Evolutionary conservation across 2,888 invertebrate genomes (phyloP).

Genomic region (Kryphioiulus occultus): DNA sequence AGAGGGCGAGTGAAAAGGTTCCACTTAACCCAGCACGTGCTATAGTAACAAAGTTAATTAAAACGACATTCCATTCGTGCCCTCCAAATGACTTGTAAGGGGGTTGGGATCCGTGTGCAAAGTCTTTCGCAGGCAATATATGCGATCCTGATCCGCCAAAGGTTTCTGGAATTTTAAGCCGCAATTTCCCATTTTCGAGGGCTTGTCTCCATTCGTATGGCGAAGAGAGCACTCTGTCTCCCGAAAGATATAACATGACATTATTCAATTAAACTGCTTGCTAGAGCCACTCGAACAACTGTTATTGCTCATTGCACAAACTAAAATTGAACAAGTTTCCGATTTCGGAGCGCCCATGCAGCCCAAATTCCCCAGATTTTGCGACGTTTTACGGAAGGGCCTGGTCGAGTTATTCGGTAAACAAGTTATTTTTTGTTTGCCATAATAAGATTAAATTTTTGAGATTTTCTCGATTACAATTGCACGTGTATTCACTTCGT

Average conservation of each 20-base stretch:
- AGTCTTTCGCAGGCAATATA: no score
- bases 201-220: neutral
- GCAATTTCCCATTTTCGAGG: neutral
- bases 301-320: slow-evolving; percentile 22
- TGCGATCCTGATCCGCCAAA: neutral
- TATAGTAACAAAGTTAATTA: neutral
- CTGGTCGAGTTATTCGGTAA: neutral
- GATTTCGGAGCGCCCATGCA: neutral
- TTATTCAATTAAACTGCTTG: slow-evolving; percentile 15
- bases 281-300: neutral
- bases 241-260: neutral
- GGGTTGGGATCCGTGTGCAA: neutral
- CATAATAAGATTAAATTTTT: neutral
- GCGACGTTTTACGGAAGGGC: neutral
- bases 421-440: neutral
- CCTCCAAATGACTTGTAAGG: neutral
- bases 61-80: neutral
- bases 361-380: neutral
- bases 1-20: no score
- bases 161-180: neutral
- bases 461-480: neutral
- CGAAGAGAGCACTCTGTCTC: neutral
- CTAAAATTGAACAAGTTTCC: slow-evolving; percentile 43
- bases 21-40: no score
- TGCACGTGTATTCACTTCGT: neutral